Evolutionary conservation across 2,113 vertebrate species (phyloP), one percentile per base, ranked within the genome.

Genomic region (Thomomys bottae): DNA sequence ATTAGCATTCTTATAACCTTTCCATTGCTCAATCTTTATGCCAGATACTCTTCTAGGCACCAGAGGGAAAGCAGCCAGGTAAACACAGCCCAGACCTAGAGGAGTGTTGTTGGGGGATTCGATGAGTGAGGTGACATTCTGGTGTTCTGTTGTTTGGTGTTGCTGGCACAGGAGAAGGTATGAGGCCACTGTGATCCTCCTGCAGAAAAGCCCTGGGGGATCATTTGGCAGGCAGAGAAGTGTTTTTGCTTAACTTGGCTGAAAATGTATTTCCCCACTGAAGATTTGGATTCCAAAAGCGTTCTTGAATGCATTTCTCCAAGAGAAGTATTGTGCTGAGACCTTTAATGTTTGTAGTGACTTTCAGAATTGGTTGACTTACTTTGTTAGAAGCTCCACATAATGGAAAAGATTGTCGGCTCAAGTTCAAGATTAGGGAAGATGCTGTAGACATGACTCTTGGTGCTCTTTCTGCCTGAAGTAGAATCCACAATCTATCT

Each of bases 311-410:
- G 5, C 70, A 38, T 89, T 93, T 87, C 66, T 93, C 84, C 2
- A 57, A 77, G 49, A 77, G 28, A 78, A 70, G 36, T 84, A 88
- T 66, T 94, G 70, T 23, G 21, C 59, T n/a, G 68, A 72, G 38
- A 38, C 45, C 4, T 72, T 54, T 78, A 42, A 68, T 87, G 34
- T 76, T 92, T 89, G 20, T 12, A 82, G 76, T 54, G n/a, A 79
- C 30, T 93, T 91, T 61, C 54, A 66, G 75, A 83, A 79, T 93
- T 8, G 36, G 89, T 83, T 94, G 30, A 73, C 59, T 93, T 95
- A 89, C 34, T 59, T 77, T 90, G 20, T 87, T 61, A 81, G 12
- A 38, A 82, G 38, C 34, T 90, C 90, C 54, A 90, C 66, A 32
- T 59, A 45, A 78, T 57, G 70, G 76, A 34, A 73, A 40, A 54